phyloP scores from a whole-genome alignment of 1,140 invertebrate genomes.

The Drosophila kepulauana region DNA sequence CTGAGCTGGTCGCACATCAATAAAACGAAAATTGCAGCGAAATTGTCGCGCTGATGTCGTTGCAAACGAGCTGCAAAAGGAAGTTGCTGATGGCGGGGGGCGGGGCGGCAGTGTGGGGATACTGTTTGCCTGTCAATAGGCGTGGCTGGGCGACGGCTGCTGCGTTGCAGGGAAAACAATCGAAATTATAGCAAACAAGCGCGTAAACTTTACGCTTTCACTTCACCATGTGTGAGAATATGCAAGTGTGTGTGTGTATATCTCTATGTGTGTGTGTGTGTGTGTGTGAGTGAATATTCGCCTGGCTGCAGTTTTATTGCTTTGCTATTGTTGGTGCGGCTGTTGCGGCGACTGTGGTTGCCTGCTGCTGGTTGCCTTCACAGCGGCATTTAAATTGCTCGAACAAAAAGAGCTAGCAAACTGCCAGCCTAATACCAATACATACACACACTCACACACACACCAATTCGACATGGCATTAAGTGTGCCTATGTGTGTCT shows the following conservation, averaged over 20 bases:
- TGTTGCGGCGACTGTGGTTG: slow-evolving; percentile 53
- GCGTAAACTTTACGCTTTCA: slow-evolving; percentile 81
- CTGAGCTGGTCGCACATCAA: slow-evolving; percentile 63
- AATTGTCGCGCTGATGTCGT: slow-evolving; percentile 60
- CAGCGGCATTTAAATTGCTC: slow-evolving; percentile 70
- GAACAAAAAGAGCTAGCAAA: slow-evolving; percentile 66
- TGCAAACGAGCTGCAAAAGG: not conserved
- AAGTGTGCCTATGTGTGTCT: slow-evolving; percentile 1
- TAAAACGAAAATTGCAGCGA: slow-evolving; percentile 75
- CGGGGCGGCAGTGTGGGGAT: not conserved
- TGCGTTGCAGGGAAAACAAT: slow-evolving; percentile 73
- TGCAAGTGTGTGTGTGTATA: slow-evolving; percentile 34
- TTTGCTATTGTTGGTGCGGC: slow-evolving; percentile 47
- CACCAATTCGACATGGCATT: slow-evolving; percentile 5
- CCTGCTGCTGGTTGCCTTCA: slow-evolving; percentile 26
- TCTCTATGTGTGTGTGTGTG: slow-evolving; percentile 26
- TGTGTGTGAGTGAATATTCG: slow-evolving; percentile 22
- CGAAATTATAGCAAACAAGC: slow-evolving; percentile 82
- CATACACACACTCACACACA: slow-evolving; percentile 24
- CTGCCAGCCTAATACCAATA: slow-evolving; percentile 67
- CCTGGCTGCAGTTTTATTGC: slow-evolving; percentile 67
- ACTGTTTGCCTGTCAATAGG: slow-evolving; percentile 37
- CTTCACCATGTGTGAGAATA: slow-evolving; percentile 38
- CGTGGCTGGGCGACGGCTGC: slow-evolving; percentile 23
- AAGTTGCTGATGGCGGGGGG: too few species aligned